Conservation (phyloP, 2,888 invertebrate genomes). For the Helobdella robusta region DNA sequence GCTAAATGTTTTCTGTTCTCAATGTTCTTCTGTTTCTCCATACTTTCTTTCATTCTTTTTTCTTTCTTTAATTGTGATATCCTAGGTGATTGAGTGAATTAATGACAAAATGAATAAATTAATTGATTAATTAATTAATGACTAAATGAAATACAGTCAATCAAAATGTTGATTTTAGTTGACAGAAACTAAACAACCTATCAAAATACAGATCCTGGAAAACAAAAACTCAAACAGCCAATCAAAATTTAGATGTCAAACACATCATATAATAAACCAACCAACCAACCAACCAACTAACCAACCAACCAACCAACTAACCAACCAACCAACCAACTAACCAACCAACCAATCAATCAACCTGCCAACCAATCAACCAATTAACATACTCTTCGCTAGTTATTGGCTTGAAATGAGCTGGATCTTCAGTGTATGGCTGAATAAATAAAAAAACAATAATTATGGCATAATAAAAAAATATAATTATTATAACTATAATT, state of each 20-base stretch:
- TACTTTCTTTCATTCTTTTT: slow-evolving; percentile 87
- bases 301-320: too few relatives aligned
- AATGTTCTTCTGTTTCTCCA: slow-evolving; percentile 78
- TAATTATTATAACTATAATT: neutral
- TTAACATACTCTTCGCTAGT: slow-evolving; percentile 75
- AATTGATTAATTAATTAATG: too few relatives aligned
- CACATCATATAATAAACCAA: too few relatives aligned
- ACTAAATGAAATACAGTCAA: neutral
- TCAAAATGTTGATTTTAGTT: neutral
- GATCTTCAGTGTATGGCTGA: slow-evolving; percentile 82
- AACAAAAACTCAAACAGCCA: neutral
- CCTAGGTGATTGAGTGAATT: too few relatives aligned
- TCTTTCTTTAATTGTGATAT: slow-evolving; percentile 67
- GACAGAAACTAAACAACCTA: neutral
- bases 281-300: too few relatives aligned
- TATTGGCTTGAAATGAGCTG: slow-evolving; percentile 95
- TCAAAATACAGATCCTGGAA: too few relatives aligned
- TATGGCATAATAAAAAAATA: neutral
- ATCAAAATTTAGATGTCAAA: neutral
- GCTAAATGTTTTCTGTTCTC: slow-evolving; percentile 94
- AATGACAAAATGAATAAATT: too few relatives aligned
- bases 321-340: too few relatives aligned
- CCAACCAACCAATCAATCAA: too few relatives aligned
- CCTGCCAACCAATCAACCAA: too few relatives aligned
- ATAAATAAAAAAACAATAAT: slow-evolving; percentile 32